Base-by-base conservation (phyloP, 2,888 invertebrate genomes). In the Meteorus cinctellus region DNA sequence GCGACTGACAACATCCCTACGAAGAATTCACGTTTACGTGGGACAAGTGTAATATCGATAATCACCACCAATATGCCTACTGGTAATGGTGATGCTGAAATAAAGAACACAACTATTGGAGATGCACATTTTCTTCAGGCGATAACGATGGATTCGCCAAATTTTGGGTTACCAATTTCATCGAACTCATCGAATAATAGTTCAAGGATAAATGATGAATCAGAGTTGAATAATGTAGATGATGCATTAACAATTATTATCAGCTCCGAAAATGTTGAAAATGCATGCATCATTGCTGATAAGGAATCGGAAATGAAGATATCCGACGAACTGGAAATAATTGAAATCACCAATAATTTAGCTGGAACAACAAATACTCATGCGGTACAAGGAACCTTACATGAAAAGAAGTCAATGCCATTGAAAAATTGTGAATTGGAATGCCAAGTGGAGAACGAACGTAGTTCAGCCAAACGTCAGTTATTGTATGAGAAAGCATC, bases 291-390 rank as follows among this genome's bases (percentile, higher is more conserved):
- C 8, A 70, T 29, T 59, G 2, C 55, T 59, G 51, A 36, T 6
- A 19, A 41, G n/a, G 65, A 24, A 8, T 2, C n/a, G 12, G 65
- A 41, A 41, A 19, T 65, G 2, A 65, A 8, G 19, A 36, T 36
- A 65, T 19, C 1, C n/a, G 65, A 65, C 16, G 65, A 65, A 36
- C 24, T 19, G 8, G 65, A 65, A 4, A 65, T 65, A 8, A 65
- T 65, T 65, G 65, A 65, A 41, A 41, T 65, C 12, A 1, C 36
- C 19, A 24, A 19, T 41, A 66, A 31, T 27, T 69, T 48, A 51
- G 63, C 4, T 29, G 14, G 29, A 5, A 45, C 27, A 10, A n/a
- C 4, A 12, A 67, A 55, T 34, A 63, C n/a, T 29, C 51, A n/a
- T 55, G 19, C 0, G 34, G 51, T n/a, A 31, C 31, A 14, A 14